Conservation (phyloP, 2,113 vertebrate genomes). For the Ahaetulla prasina region DNA sequence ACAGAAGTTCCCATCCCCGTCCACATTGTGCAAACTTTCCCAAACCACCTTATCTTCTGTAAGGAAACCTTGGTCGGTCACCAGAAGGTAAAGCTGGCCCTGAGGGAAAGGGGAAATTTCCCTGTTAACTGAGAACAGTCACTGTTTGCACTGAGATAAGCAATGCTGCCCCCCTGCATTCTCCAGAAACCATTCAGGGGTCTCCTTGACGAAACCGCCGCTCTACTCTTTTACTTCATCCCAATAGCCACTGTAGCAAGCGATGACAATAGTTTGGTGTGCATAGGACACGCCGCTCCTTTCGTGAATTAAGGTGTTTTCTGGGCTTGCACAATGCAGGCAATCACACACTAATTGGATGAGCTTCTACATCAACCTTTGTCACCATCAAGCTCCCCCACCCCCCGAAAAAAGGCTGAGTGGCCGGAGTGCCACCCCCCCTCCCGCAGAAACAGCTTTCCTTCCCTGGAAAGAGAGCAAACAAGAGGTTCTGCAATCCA, state of each 20-base stretch:
- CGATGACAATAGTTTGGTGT: not conserved
- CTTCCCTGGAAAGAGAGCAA: not conserved
- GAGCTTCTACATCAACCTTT: not conserved
- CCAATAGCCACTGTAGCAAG: not conserved
- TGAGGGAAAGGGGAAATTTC: constrained; percentile 52
- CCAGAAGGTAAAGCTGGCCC: constrained; percentile 95
- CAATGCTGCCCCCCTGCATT: no score
- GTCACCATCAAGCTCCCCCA: not conserved
- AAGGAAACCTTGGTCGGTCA: constrained; percentile 97
- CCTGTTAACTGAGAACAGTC: not conserved
- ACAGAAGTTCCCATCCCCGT: constrained; percentile 96
- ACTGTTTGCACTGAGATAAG: not conserved
- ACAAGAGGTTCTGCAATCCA: not conserved
- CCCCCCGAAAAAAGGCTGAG: not conserved
- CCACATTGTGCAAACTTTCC: constrained; percentile 98
- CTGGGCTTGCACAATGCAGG: not conserved
- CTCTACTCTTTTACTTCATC: no score
- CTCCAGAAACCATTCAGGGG: no score
- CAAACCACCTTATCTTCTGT: constrained; percentile 98
- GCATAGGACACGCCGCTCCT: not conserved
- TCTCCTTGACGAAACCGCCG: not conserved
- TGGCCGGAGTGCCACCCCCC: not conserved
- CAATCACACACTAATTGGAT: not conserved
- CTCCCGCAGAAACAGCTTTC: not conserved
- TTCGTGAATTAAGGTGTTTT: not conserved